phyloP scores from a whole-genome alignment of 2,797 vertebrate genomes.

The Salmo trutta region DNA sequence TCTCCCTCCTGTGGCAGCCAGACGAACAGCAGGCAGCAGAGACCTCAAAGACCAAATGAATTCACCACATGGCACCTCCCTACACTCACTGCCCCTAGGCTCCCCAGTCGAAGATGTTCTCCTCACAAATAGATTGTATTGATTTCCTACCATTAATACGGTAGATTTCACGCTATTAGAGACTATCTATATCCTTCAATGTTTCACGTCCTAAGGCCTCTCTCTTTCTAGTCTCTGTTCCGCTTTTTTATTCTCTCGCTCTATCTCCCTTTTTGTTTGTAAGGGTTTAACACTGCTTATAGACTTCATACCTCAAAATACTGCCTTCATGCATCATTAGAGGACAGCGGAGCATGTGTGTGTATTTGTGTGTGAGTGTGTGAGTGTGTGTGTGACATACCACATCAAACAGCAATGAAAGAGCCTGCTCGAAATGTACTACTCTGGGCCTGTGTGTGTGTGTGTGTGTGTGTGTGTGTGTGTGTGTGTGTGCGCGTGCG shows the following conservation, averaged over 20 bases:
- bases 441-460: background rate
- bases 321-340: conserved; percentile 2
- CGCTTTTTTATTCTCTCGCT: background rate
- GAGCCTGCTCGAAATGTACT: background rate
- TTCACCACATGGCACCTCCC: background rate
- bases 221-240: conserved; percentile 2
- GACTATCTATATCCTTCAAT: background rate
- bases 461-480: background rate
- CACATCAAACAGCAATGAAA: background rate
- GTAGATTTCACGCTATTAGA: background rate
- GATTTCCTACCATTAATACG: background rate
- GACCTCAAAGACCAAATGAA: background rate
- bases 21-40: background rate
- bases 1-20: background rate
- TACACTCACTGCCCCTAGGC: background rate
- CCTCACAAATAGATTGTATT: background rate
- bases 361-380: background rate
- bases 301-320: background rate
- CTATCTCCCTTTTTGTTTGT: background rate
- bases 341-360: background rate
- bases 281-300: background rate
- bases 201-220: conserved; percentile 11
- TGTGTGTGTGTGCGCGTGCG: background rate
- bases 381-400: background rate
- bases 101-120: conserved; percentile 1